Percentiles rank a stretch among this genome's conserved stretches.
Conservation (phyloP, 2,113 vertebrate genomes). For the Anolis carolinensis region DNA sequence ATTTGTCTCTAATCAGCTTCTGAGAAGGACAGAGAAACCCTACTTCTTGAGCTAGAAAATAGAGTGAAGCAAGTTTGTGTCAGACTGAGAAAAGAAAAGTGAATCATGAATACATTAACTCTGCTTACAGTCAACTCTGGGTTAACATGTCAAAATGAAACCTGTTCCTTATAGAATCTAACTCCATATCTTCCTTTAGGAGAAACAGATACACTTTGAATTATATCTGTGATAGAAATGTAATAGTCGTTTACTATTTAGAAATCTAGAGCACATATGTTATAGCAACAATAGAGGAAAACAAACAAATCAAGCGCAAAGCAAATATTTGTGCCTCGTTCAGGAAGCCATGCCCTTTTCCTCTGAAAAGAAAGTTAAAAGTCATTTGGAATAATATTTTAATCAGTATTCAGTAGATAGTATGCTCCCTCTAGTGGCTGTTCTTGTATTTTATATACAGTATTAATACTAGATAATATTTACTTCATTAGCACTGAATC, state of each 20-base stretch:
- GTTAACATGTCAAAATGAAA: background rate
- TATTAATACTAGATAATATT: too few species aligned
- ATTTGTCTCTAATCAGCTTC: background rate
- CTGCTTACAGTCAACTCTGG: background rate
- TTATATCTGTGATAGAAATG: accelerated
- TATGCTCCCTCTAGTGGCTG: conserved; percentile 66
- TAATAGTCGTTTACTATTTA: accelerated
- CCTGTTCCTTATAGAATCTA: accelerated
- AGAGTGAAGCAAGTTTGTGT: background rate
- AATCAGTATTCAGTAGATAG: conserved; percentile 13
- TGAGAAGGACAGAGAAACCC: too few species aligned
- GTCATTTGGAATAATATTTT: background rate
- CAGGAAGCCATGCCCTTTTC: conserved; percentile 75
- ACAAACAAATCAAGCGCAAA: background rate
- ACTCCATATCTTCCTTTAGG: background rate
- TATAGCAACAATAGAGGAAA: background rate
- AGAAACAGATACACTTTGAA: accelerated
- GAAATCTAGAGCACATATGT: background rate
- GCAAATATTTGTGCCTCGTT: conserved; percentile 23
- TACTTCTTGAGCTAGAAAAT: background rate
- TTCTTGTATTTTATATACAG: too few species aligned
- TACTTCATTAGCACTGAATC: too few species aligned
- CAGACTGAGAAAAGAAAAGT: background rate
- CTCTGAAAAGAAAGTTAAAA: conserved; percentile 56
- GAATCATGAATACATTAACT: background rate